A percentile compares a stretch with the other conserved stretches of the same genome.
phyloP scores from a whole-genome alignment of 2,113 vertebrate species.

The Embiotoca jacksoni region DNA sequence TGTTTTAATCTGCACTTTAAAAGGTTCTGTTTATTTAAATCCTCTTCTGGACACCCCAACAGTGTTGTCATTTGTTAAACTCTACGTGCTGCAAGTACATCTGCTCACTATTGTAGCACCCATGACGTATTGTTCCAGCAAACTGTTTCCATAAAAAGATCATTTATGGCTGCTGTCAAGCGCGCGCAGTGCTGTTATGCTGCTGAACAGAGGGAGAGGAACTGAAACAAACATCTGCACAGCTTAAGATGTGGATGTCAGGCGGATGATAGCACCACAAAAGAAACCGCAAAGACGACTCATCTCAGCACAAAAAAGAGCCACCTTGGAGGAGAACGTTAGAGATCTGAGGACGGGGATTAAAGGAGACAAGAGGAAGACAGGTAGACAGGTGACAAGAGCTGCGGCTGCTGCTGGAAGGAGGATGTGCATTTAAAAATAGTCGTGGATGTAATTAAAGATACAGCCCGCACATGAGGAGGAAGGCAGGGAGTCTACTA shows the following conservation, averaged over 20 bases:
- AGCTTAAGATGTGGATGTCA: constrained; percentile 33
- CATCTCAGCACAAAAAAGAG: constrained; percentile 30
- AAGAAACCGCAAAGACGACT: constrained; percentile 3
- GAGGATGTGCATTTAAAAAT: constrained; percentile 68
- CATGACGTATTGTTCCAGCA: constrained; percentile 24
- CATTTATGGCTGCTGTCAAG: constrained; percentile 17
- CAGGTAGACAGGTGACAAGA: constrained; percentile 67
- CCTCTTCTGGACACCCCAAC: no score
- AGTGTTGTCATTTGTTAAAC: constrained; percentile 13
- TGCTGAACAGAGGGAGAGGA: neutral
- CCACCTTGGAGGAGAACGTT: constrained; percentile 5
- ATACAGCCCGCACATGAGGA: constrained; percentile 46
- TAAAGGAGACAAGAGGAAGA: constrained; percentile 55
- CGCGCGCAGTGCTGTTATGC: neutral
- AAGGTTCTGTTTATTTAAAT: no score
- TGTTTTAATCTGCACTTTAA: neutral
- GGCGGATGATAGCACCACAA: constrained; percentile 30
- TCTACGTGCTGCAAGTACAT: constrained; percentile 9
- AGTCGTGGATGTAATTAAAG: constrained; percentile 69
- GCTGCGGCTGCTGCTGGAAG: constrained; percentile 14
- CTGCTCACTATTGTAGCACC: constrained; percentile 13
- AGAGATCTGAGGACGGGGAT: constrained; percentile 53
- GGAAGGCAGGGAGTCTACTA: constrained; percentile 4
- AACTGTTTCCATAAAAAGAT: constrained; percentile 25
- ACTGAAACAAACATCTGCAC: constrained; percentile 9